Conservation (phyloP, 2,797 vertebrate genomes). For the Rhinichthys osculus region DNA sequence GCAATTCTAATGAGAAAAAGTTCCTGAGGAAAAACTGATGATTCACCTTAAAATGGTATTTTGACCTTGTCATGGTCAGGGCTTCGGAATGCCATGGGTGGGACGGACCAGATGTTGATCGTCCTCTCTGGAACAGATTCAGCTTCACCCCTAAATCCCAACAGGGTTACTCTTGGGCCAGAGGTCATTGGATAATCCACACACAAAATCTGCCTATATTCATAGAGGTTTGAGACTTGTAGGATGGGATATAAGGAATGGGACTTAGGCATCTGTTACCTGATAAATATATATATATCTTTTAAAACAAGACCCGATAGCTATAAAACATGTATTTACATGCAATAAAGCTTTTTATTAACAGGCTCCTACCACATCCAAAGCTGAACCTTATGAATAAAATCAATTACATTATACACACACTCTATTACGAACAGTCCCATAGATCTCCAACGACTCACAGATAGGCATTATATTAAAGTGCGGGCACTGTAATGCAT, state of each 20-base stretch:
- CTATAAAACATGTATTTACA: slow-evolving; percentile 21
- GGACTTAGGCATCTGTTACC: background rate
- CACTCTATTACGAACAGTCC: slow-evolving; percentile 40
- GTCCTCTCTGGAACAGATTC: slow-evolving; percentile 19
- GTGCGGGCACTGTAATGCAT: slow-evolving; percentile 65
- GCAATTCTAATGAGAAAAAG: slow-evolving; percentile 10
- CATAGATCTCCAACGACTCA: slow-evolving; percentile 35
- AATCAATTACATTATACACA: slow-evolving; percentile 47
- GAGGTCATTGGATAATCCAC: slow-evolving; percentile 37
- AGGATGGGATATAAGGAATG: background rate
- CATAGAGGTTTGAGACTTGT: background rate
- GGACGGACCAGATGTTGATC: slow-evolving; percentile 47
- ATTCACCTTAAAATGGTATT: slow-evolving; percentile 26
- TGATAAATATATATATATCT: background rate
- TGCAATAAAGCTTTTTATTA: slow-evolving; percentile 34
- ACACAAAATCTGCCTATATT: slow-evolving; percentile 28
- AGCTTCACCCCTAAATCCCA: slow-evolving; percentile 27
- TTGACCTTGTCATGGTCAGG: slow-evolving; percentile 21
- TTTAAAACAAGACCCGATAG: background rate
- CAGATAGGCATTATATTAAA: slow-evolving; percentile 59
- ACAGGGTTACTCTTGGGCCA: slow-evolving; percentile 33
- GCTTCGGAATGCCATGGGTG: background rate
- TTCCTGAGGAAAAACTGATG: background rate
- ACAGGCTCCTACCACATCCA: slow-evolving; percentile 4
- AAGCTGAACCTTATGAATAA: slow-evolving; percentile 42